Conservation (phyloP, 2,797 vertebrate genomes). For the Vipera ursinii region DNA sequence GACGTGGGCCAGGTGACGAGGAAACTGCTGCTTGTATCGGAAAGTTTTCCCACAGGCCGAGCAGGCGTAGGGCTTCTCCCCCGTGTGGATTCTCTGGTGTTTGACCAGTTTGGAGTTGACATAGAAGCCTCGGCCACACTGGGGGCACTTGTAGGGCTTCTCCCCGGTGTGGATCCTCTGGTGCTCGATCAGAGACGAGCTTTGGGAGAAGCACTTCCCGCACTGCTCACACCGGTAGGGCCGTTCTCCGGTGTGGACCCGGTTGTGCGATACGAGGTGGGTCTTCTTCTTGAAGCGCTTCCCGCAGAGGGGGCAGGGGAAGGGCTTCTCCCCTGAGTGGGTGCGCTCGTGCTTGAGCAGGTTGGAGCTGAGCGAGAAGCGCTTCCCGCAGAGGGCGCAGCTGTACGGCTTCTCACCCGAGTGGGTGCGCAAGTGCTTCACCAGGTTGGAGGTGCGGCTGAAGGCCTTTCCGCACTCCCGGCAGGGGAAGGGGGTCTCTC, state of each 20-base stretch:
- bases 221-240: slow-evolving; percentile 32
- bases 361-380: slow-evolving; percentile 46
- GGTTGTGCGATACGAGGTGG: slow-evolving; percentile 32
- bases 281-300: slow-evolving; percentile 52
- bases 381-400: slow-evolving; percentile 28
- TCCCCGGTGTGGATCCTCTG: slow-evolving; percentile 30
- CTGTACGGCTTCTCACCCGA: slow-evolving; percentile 35
- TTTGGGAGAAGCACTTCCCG: slow-evolving; percentile 32
- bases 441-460: slow-evolving; percentile 40
- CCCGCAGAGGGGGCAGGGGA: slow-evolving; percentile 11
- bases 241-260: slow-evolving; percentile 35
- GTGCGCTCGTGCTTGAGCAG: slow-evolving; percentile 43
- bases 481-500: slow-evolving; percentile 31
- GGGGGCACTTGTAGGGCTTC: slow-evolving; percentile 32
- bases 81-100: slow-evolving; percentile 34
- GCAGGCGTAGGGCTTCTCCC: slow-evolving; percentile 32
- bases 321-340: slow-evolving; percentile 34
- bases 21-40: slow-evolving; percentile 50
- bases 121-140: slow-evolving; percentile 35
- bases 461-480: slow-evolving; percentile 40
- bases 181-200: slow-evolving; percentile 31
- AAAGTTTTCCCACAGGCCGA: slow-evolving; percentile 35
- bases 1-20: slow-evolving; percentile 23
- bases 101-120: slow-evolving; percentile 42
- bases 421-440: slow-evolving; percentile 46